Evolutionary conservation across 2,888 invertebrate species (phyloP).

Genomic region (Cotesia congregata): DNA sequence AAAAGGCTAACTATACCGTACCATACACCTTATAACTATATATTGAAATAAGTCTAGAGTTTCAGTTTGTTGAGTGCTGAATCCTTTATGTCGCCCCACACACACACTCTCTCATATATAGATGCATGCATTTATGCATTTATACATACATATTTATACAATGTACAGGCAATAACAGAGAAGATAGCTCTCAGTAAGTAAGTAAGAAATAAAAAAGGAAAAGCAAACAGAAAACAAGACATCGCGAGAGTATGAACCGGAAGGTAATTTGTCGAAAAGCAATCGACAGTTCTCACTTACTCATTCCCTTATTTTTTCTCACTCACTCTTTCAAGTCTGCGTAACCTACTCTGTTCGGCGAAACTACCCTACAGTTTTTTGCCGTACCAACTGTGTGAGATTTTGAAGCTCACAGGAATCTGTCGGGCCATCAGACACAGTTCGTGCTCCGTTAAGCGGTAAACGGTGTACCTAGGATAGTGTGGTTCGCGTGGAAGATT

Average conservation of each 20-base stretch:
- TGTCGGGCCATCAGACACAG: slow-evolving; percentile 37
- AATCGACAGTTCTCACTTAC: slow-evolving; percentile 31
- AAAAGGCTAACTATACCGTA: background rate
- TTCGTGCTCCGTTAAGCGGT: slow-evolving; percentile 49
- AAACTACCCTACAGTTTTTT: background rate
- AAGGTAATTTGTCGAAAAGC: slow-evolving; percentile 40
- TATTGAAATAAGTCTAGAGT: background rate
- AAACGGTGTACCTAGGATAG: slow-evolving; percentile 43
- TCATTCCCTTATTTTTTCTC: background rate
- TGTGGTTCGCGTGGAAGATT: slow-evolving; percentile 47
- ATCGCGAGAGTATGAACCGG: slow-evolving; percentile 19
- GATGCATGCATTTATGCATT: too few relatives aligned
- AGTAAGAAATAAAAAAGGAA: background rate
- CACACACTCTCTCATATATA: too few relatives aligned
- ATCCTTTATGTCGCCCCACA: background rate
- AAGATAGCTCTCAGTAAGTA: background rate
- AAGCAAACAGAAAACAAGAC: slow-evolving; percentile 2
- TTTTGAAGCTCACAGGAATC: slow-evolving; percentile 41
- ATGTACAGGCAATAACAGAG: too few relatives aligned
- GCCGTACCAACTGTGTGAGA: slow-evolving; percentile 36
- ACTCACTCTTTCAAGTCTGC: background rate
- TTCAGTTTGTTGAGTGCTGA: background rate
- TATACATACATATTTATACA: too few relatives aligned
- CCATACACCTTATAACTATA: background rate
- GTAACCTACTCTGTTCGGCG: background rate